Conservation (phyloP, 1,140 invertebrate genomes). For the Teleogryllus occipitalis region DNA sequence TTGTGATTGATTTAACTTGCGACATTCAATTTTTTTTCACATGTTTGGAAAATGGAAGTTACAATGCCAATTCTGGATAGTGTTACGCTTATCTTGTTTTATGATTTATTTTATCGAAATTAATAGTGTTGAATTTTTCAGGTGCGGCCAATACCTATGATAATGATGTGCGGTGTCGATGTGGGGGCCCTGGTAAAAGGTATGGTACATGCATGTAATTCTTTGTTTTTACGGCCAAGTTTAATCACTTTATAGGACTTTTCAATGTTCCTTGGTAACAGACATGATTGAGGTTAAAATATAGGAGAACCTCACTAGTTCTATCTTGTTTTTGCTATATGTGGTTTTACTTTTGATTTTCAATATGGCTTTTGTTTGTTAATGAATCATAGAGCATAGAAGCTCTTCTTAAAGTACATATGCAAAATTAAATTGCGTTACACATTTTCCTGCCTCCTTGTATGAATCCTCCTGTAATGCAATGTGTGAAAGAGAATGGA, state of each 20-base stretch:
- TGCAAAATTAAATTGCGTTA: no score
- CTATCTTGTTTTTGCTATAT: background rate
- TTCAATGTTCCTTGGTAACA: background rate
- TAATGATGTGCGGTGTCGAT: constrained; percentile 39
- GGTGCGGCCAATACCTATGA: constrained; percentile 12
- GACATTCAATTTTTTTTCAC: background rate
- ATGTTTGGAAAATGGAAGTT: background rate
- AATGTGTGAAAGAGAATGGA: no score
- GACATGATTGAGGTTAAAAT: background rate
- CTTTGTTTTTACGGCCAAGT: background rate
- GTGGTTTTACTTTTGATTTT: background rate
- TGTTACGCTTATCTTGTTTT: background rate
- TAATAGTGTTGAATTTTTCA: background rate
- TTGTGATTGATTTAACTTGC: background rate
- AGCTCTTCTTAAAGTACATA: no score
- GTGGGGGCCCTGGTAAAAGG: constrained; percentile 42
- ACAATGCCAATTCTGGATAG: background rate
- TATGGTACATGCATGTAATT: constrained; percentile 28
- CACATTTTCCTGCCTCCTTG: no score
- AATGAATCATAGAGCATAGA: background rate
- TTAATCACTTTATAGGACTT: background rate
- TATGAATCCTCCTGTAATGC: no score
- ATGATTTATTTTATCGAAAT: background rate
- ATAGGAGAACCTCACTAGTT: no score
- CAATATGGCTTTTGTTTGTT: background rate